A percentile compares a stretch with the other conserved stretches of the same genome.
Evolutionary conservation across 53 echinoderm and acorn worm genomes (phyloP).

Genomic region (Zoroaster sp.): DNA sequence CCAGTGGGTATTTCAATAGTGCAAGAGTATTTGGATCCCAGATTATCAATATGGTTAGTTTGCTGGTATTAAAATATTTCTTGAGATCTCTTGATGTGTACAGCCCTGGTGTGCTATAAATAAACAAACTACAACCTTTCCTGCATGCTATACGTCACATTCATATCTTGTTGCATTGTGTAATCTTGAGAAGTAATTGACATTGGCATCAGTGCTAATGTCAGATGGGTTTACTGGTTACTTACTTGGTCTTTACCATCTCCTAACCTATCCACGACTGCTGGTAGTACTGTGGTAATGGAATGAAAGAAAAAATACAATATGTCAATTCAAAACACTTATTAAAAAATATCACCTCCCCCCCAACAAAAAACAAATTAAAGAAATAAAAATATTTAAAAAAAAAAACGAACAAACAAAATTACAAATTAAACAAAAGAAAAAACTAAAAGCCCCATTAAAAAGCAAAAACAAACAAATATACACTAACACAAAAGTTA

Average conservation of each 20-base stretch:
- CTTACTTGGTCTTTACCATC: conserved; percentile 93
- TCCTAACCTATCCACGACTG: conserved; percentile 90
- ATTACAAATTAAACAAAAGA: no score
- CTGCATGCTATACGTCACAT: not conserved
- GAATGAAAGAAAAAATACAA: conserved; percentile 8
- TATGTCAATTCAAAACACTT: not conserved
- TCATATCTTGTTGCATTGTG: not conserved
- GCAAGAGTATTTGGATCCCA: no score
- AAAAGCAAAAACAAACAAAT: no score
- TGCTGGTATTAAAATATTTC: no score
- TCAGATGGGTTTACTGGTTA: not conserved
- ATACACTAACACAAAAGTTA: no score
- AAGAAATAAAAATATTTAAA: no score
- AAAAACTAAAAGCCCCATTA: no score
- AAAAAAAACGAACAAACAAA: no score
- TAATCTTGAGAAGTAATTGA: not conserved
- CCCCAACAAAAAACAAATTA: no score
- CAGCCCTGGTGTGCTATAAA: not conserved
- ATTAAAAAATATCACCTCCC: not conserved
- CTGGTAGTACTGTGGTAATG: conserved; percentile 75
- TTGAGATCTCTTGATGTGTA: no score
- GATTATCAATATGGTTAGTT: no score
- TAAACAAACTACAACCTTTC: not conserved
- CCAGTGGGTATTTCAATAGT: no score
- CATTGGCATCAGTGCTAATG: not conserved